Conservation (phyloP, 2,113 vertebrate species). For the Sialia sialis region DNA sequence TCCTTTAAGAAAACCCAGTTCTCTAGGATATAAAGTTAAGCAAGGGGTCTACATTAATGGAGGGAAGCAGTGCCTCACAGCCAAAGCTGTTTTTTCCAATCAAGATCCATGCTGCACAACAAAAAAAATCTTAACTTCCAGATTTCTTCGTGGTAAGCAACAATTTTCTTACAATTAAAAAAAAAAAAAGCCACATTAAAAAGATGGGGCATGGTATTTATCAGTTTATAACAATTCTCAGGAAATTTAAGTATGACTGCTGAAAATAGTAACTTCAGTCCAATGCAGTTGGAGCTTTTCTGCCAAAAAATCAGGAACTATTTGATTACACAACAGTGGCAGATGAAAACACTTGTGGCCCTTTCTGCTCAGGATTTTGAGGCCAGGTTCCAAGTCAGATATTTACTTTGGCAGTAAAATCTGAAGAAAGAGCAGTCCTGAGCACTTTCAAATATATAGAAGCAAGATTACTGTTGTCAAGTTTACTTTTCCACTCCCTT, state of each 20-base stretch:
- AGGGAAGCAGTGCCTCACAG: constrained; percentile 55
- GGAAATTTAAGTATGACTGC: neutral
- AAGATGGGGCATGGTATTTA: neutral
- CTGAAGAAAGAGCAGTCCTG: neutral
- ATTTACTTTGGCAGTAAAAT: neutral
- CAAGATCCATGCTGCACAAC: neutral
- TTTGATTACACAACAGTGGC: constrained; percentile 9
- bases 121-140: neutral
- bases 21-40: constrained; percentile 74
- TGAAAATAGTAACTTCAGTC: neutral
- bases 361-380: neutral
- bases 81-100: constrained; percentile 21
- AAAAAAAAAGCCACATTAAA: neutral
- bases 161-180: neutral
- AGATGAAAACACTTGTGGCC: constrained; percentile 15
- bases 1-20: constrained; percentile 69
- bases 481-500: neutral
- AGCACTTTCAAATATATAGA: neutral
- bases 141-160: neutral
- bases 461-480: neutral
- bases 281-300: neutral
- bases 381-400: neutral
- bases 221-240: neutral
- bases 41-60: constrained; percentile 79
- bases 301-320: neutral